A percentile compares a stretch with the other conserved stretches of the same genome.
phyloP scores from a whole-genome alignment of 1,140 invertebrate species.

The Magallana gigas region DNA sequence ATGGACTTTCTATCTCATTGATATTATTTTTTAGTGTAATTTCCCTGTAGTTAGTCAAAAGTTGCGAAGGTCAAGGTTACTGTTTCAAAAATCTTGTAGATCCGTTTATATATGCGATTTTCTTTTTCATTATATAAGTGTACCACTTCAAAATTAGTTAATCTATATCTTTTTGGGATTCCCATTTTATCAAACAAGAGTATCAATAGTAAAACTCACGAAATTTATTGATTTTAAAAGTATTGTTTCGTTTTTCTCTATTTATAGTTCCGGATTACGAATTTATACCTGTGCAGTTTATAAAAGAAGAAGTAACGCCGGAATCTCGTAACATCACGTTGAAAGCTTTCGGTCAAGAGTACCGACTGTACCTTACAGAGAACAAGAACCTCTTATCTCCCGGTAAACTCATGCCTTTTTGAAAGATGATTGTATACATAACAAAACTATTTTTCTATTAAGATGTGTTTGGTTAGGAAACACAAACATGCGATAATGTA shows the following conservation, averaged over 20 bases:
- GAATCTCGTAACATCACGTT: slow-evolving; percentile 41
- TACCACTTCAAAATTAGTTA: too few relatives aligned
- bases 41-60: too few relatives aligned
- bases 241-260: too few relatives aligned
- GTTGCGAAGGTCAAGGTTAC: too few relatives aligned
- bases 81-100: too few relatives aligned
- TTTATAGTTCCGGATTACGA: slow-evolving; percentile 49
- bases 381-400: slow-evolving; percentile 55
- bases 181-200: not conserved
- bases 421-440: not conserved
- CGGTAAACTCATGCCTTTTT: slow-evolving; percentile 39
- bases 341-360: slow-evolving; percentile 56
- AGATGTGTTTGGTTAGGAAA: not conserved
- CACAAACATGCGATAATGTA: not conserved
- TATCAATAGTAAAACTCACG: not conserved
- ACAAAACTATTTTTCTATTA: too few relatives aligned
- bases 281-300: slow-evolving; percentile 22
- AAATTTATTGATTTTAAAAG: too few relatives aligned
- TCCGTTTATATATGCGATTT: too few relatives aligned
- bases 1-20: too few relatives aligned
- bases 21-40: too few relatives aligned
- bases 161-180: too few relatives aligned
- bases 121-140: too few relatives aligned
- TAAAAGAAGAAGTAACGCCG: not conserved
- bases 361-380: slow-evolving; percentile 52